Conservation (phyloP, 2,888 invertebrate genomes). For the Zeuzera pyrina region DNA sequence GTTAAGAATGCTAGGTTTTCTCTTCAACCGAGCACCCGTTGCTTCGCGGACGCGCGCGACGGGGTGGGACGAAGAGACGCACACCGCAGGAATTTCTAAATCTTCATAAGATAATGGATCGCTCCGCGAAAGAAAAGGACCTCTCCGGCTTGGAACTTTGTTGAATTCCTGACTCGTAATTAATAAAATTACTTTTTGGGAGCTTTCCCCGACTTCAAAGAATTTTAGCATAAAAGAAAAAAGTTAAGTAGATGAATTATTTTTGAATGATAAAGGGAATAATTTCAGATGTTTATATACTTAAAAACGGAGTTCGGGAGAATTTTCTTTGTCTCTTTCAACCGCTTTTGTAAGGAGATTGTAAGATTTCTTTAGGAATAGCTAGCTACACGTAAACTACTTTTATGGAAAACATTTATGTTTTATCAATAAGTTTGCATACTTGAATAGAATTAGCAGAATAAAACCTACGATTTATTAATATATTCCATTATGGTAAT, state of each 20-base stretch:
- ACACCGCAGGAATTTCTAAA: slow-evolving; percentile 68
- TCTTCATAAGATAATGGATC: slow-evolving; percentile 73
- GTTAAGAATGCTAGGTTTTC: too few species aligned
- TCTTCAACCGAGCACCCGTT: too few species aligned
- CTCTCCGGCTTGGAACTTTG: slow-evolving; percentile 65
- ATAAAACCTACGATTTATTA: too few species aligned
- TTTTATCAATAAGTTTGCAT: too few species aligned
- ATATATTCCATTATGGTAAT: too few species aligned
- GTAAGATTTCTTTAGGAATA: too few species aligned
- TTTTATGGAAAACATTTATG: too few species aligned
- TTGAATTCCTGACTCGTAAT: slow-evolving; percentile 73
- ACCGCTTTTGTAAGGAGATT: too few species aligned
- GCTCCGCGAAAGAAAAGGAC: slow-evolving; percentile 67
- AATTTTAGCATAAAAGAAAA: slow-evolving; percentile 70
- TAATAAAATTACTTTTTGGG: slow-evolving; percentile 74
- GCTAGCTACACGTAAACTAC: too few species aligned
- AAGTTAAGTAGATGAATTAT: slow-evolving; percentile 72
- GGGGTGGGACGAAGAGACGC: slow-evolving; percentile 19
- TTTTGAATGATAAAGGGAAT: slow-evolving; percentile 68
- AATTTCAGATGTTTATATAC: slow-evolving; percentile 60
- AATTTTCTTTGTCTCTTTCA: too few species aligned
- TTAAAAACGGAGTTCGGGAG: too few species aligned
- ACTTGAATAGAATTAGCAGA: too few species aligned
- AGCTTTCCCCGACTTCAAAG: slow-evolving; percentile 71
- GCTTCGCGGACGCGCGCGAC: slow-evolving; percentile 1